phyloP scores from a whole-genome alignment of 2,888 invertebrate genomes.

The Dioctria rufipes region DNA sequence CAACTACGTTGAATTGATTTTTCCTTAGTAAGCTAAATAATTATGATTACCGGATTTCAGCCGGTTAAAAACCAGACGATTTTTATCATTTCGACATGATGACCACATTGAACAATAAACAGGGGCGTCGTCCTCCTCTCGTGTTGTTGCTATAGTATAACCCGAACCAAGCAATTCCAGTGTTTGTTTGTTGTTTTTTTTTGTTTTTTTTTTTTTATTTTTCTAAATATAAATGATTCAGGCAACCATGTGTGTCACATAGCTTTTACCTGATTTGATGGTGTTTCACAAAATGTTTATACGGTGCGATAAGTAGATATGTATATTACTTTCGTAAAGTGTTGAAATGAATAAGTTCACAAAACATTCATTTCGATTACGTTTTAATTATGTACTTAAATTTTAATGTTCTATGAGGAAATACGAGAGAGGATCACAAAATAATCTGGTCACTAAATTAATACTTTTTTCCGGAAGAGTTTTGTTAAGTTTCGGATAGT shows the following conservation, averaged over 20 bases:
- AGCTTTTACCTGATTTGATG: background rate
- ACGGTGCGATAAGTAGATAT: too few species aligned
- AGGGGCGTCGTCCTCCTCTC: constrained; percentile 37
- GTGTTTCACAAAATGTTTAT: background rate
- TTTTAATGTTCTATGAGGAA: too few species aligned
- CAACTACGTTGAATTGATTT: background rate
- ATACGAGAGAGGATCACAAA: too few species aligned
- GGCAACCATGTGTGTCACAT: background rate
- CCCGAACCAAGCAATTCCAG: constrained; percentile 11
- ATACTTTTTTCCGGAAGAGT: too few species aligned
- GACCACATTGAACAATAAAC: background rate
- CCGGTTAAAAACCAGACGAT: background rate
- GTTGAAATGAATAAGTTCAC: too few species aligned
- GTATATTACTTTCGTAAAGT: too few species aligned
- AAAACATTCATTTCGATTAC: too few species aligned
- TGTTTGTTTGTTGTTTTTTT: background rate
- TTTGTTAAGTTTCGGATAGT: too few species aligned
- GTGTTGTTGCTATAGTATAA: constrained; percentile 1
- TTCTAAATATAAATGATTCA: background rate
- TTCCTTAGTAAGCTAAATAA: background rate
- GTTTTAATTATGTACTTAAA: too few species aligned
- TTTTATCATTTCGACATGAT: background rate
- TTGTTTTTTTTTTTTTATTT: background rate
- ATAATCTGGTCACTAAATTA: too few species aligned
- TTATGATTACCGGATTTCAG: background rate